These are phyloP conservation scores for Aulostomus chinensis DNA, from an alignment of 2,797 vertebrate species.

Conservation along the genomic window DNA sequence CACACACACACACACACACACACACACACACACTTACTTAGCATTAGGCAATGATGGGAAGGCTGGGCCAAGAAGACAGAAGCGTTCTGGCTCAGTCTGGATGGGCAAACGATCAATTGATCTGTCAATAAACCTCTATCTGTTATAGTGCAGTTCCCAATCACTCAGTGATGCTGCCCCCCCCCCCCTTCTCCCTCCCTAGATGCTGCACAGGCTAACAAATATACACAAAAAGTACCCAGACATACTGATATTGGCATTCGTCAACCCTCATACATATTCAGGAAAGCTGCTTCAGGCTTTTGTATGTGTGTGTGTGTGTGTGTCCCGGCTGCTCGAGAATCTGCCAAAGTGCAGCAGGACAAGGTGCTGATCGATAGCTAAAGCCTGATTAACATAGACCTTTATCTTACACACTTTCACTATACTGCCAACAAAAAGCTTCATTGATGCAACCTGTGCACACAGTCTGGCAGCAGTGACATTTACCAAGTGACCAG, in stretches of 20 bases:
- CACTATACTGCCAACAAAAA: conserved; percentile 54
- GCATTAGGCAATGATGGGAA: conserved; percentile 56
- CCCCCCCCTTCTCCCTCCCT: background rate
- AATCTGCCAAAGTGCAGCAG: conserved; percentile 30
- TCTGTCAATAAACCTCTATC: conserved; percentile 69
- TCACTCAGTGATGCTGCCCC: conserved; percentile 33
- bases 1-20: conserved; percentile 12
- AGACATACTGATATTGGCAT: conserved; percentile 46
- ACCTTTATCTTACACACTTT: conserved; percentile 46
- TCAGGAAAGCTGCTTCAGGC: conserved; percentile 21
- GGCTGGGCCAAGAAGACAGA: conserved; percentile 53
- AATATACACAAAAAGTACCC: conserved; percentile 25
- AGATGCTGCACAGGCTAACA: conserved; percentile 23
- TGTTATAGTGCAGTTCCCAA: conserved; percentile 63
- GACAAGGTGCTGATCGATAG: conserved; percentile 53
- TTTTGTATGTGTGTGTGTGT: conserved; percentile 7
- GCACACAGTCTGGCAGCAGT: conserved; percentile 39
- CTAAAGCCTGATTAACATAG: conserved; percentile 66
- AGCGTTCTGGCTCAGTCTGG: conserved; percentile 56
- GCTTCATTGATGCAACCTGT: conserved; percentile 42
- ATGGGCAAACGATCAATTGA: conserved; percentile 65
- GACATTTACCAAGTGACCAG: conserved; percentile 44
- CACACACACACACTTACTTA: conserved; percentile 49
- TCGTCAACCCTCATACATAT: conserved; percentile 44
- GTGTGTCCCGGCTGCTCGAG: conserved; percentile 18